Conservation (phyloP, 2,113 vertebrate genomes). For the Pteronura brasiliensis region DNA sequence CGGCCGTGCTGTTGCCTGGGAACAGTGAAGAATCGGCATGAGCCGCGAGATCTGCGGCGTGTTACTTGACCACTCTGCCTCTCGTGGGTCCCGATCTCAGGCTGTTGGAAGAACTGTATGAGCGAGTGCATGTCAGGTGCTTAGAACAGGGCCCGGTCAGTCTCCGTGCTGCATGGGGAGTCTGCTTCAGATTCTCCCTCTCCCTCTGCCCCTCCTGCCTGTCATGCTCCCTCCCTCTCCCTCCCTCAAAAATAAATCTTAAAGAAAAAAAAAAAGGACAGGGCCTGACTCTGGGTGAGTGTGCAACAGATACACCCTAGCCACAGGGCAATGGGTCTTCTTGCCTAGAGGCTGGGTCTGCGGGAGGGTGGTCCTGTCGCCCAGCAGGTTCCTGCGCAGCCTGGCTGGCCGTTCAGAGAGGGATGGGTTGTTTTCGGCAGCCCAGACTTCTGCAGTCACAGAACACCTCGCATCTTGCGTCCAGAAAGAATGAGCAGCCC, state of each 20-base stretch:
- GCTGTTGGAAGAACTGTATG: not conserved
- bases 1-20: not conserved
- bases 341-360: not conserved
- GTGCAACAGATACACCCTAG: rapidly evolving
- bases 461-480: no score
- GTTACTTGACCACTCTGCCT: not conserved
- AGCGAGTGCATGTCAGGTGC: rapidly evolving
- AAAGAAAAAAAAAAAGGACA: not conserved
- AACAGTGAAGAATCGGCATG: not conserved
- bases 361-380: not conserved
- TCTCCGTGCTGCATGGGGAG: not conserved
- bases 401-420: not conserved
- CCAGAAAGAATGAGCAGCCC: not conserved
- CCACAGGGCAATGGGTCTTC: not conserved
- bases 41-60: not conserved
- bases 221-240: rapidly evolving
- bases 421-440: not conserved
- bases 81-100: not conserved
- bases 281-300: not conserved
- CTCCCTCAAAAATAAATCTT: not conserved
- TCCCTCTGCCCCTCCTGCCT: not conserved
- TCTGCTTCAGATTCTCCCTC: not conserved
- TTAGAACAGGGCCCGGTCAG: not conserved
- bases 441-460: not conserved
- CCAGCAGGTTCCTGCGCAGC: not conserved